phyloP scores from a whole-genome alignment of 1,140 invertebrate species.

The Drosophila kanapiae region DNA sequence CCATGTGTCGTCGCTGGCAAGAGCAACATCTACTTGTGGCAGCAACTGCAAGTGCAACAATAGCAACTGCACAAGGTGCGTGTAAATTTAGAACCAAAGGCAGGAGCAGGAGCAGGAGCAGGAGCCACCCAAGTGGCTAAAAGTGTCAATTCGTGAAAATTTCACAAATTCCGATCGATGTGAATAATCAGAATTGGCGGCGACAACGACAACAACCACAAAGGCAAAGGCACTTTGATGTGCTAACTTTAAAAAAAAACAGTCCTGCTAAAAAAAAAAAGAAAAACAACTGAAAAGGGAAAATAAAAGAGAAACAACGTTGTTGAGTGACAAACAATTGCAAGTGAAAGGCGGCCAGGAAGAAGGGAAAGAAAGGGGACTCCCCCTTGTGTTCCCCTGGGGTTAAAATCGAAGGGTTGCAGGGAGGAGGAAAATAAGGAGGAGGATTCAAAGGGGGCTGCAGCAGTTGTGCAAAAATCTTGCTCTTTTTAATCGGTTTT shows the following conservation, averaged over 20 bases:
- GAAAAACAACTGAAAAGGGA: neutral
- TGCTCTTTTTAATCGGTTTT: constrained; percentile 73
- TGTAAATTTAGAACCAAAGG: constrained; percentile 56
- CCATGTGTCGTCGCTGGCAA: constrained; percentile 51
- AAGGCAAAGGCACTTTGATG: constrained; percentile 57
- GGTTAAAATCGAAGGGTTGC: constrained; percentile 1
- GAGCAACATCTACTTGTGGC: constrained; percentile 5
- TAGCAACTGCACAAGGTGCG: constrained; percentile 37
- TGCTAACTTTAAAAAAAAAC: constrained; percentile 54
- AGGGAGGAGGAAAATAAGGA: no score
- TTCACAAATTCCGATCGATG: constrained; percentile 82
- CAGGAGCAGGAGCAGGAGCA: constrained; percentile 5
- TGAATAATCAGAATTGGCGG: constrained; percentile 80
- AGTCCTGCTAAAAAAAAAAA: constrained; percentile 38
- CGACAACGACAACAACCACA: constrained; percentile 43
- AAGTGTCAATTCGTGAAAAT: constrained; percentile 83
- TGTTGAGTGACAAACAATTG: constrained; percentile 83
- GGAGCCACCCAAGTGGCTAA: constrained; percentile 74
- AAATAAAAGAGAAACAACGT: constrained; percentile 57
- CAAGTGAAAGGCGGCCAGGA: constrained; percentile 60
- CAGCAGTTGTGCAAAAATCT: constrained; percentile 43
- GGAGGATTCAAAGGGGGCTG: neutral
- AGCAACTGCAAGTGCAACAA: constrained; percentile 26
- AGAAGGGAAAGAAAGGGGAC: neutral
- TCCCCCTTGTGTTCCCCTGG: neutral